phyloP scores from a whole-genome alignment of 2,797 vertebrate genomes.

The Sarcoramphus papa region DNA sequence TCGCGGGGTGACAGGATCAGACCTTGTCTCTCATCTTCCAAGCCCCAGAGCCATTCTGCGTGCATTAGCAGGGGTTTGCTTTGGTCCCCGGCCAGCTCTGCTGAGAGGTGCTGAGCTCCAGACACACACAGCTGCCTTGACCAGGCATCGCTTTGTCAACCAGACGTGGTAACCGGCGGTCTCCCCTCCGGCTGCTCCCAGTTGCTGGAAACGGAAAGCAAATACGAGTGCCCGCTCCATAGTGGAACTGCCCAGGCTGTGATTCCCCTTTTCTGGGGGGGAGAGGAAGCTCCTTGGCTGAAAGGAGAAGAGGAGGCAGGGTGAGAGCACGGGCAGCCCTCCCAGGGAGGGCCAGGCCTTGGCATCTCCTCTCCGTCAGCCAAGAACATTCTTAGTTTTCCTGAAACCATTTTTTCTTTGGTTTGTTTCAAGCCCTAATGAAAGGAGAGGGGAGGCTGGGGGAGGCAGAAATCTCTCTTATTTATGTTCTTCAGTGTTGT shows the following conservation, averaged over 20 bases:
- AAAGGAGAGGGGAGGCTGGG: background rate
- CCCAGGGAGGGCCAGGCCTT: background rate
- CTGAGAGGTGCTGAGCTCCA: background rate
- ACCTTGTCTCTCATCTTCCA: background rate
- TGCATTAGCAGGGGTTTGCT: background rate
- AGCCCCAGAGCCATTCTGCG: background rate
- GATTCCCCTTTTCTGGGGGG: background rate
- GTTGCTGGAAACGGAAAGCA: background rate
- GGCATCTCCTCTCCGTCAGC: background rate
- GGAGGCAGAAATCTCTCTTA: constrained; percentile 28
- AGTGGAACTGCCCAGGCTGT: background rate
- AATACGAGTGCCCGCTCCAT: background rate
- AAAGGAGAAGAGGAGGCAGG: background rate
- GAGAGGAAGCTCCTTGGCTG: constrained; percentile 11
- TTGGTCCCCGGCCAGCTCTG: background rate
- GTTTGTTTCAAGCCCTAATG: constrained; percentile 28
- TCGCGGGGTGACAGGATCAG: background rate
- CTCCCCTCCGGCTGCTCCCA: background rate
- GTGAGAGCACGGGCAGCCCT: background rate
- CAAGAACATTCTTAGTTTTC: constrained; percentile 1
- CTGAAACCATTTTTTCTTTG: background rate
- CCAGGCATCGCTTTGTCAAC: background rate
- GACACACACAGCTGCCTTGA: background rate
- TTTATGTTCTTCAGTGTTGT: constrained; percentile 61
- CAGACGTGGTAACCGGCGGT: background rate